Evolutionary conservation across 2,113 vertebrate species (phyloP).

Genomic region (Psettodes erumei): DNA sequence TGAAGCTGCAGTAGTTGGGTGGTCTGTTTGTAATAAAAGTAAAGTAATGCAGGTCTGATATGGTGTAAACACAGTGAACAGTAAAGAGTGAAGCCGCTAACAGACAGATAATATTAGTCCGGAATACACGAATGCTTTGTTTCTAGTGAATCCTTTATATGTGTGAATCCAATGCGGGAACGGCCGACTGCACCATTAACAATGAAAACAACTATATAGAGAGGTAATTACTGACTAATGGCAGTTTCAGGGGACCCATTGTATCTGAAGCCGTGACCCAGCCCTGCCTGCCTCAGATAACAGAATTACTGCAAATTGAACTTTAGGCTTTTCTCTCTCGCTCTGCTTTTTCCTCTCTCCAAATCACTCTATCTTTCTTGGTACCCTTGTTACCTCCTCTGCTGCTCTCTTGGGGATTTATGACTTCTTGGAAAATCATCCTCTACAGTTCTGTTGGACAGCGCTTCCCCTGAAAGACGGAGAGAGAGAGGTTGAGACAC

Average conservation of each 20-base stretch:
- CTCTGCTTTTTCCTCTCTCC: conserved; percentile 40
- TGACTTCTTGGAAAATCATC: conserved; percentile 49
- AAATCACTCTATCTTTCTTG: conserved; percentile 47
- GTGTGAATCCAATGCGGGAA: background rate
- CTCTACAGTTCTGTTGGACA: conserved; percentile 33
- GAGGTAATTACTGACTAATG: background rate
- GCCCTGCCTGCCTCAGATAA: conserved; percentile 78
- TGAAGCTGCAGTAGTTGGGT: background rate
- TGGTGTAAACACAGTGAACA: background rate
- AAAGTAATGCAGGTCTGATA: background rate
- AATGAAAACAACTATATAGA: background rate
- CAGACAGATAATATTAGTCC: background rate
- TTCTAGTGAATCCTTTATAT: background rate
- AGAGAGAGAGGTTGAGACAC: conserved; percentile 3
- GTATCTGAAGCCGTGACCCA: conserved; percentile 63
- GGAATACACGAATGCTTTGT: background rate
- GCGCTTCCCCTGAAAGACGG: conserved; percentile 19
- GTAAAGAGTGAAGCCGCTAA: background rate
- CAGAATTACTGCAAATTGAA: conserved; percentile 84
- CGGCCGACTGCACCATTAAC: background rate
- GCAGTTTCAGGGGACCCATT: conserved; percentile 36
- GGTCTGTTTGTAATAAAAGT: background rate
- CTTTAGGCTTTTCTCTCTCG: conserved; percentile 57
- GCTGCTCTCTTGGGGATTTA: conserved; percentile 59
- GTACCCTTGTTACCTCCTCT: conserved; percentile 34